Base-by-base conservation (phyloP, 2,113 vertebrate species). In the Sceloporus undulatus region DNA sequence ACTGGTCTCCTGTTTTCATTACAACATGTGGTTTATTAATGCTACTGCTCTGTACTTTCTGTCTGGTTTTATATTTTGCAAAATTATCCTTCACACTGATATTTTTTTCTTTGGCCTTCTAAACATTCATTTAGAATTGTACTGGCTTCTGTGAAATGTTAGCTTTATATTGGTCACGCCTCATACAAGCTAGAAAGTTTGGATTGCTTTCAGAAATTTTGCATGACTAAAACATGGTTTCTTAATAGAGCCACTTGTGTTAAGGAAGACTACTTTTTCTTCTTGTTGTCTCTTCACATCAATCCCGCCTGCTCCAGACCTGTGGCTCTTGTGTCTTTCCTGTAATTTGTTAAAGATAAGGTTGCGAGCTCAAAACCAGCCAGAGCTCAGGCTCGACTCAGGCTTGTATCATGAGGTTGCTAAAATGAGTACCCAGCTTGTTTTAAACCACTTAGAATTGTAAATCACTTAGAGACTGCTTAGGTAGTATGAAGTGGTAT, bases 1-100 rank as follows among this genome's bases (percentile, higher is more conserved):
- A 85, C 62, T 93, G 38, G 78, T 89, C 79, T 84, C 74, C 34
- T 89, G 62, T 91, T 68, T 81, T 92, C 73, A 27, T 75, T 86
- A 34, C 11, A 86, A 54, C 62, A 40, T 29, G 0, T 66, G 85
- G 66, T 87, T 88, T 87, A 87, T 1, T 1, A 87, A 85, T 66
- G 42, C 76, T 56, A 56, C 86, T 56, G n/a, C 25, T 9, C 74
- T 85, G 14, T 75, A 71, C 68, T 91, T 90, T 92, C 89, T 79
- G 34, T 84, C 85, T 90, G 75, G 59, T 86, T 93, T 83, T 88
- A 21, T 75, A 48, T 89, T 91, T 77, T 29, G 65, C 89, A 52
- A 34, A 89, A 0, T 80, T 90, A 56, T 42, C 27, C 89, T 88
- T 85, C 5, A 0, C 82, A n/a, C 16, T 79, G 80, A 40, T 91